Evolutionary conservation across 2,888 invertebrate species (phyloP).

Genomic region (Hecatera dysodea): DNA sequence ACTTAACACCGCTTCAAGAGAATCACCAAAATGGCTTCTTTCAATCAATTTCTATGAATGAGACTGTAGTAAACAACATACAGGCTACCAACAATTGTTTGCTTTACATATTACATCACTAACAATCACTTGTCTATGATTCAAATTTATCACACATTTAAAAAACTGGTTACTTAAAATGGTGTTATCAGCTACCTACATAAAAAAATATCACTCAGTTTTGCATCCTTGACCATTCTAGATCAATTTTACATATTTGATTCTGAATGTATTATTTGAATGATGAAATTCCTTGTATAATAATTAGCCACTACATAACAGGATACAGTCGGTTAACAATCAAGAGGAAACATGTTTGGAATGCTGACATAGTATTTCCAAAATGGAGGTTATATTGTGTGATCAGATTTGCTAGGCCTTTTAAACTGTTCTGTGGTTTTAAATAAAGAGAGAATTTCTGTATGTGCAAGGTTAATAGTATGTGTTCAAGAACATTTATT

Average conservation of each 20-base stretch:
- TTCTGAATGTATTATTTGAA: conserved; percentile 4
- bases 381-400: conserved; percentile 44
- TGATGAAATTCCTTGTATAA: conserved; percentile 15
- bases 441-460: conserved; percentile 18
- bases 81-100: conserved; percentile 31
- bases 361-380: conserved; percentile 54
- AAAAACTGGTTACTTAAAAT: conserved; percentile 18
- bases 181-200: neutral
- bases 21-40: conserved; percentile 42
- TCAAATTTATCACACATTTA: conserved; percentile 25
- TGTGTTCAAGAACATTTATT: conserved; percentile 35
- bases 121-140: conserved; percentile 16
- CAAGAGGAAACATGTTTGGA: conserved; percentile 32
- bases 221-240: conserved; percentile 11
- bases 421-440: neutral
- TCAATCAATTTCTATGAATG: conserved; percentile 36
- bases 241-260: conserved; percentile 8
- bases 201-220: conserved; percentile 1
- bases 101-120: conserved; percentile 53
- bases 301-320: conserved; percentile 8
- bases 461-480: conserved; percentile 33
- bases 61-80: conserved; percentile 12
- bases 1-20: conserved; percentile 24
- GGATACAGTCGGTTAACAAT: conserved; percentile 24
- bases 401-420: conserved; percentile 2